phyloP scores from a whole-genome alignment of 2,888 invertebrate genomes.

The Pseudococcus viburni region DNA sequence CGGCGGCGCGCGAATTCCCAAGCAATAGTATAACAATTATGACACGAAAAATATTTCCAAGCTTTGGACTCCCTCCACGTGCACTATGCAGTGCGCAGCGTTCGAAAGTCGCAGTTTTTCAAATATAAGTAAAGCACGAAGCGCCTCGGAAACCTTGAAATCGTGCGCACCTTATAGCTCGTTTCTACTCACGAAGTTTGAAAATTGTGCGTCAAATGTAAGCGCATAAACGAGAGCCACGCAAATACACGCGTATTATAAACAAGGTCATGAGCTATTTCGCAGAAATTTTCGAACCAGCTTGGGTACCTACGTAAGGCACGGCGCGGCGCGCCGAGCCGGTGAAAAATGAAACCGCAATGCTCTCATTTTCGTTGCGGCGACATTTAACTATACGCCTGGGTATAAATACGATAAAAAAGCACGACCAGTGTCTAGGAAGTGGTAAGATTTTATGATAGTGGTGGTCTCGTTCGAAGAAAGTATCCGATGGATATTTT shows the following conservation, averaged over 20 bases:
- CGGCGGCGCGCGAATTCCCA: constrained; percentile 29
- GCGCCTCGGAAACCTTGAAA: constrained; percentile 41
- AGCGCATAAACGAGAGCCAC: constrained; percentile 32
- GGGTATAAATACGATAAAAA: background rate
- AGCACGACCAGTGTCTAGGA: too few relatives aligned
- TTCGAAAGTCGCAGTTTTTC: constrained; percentile 37
- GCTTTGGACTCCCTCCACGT: constrained; percentile 45
- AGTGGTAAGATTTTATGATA: too few relatives aligned
- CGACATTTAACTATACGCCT: background rate
- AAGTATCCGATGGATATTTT: too few relatives aligned
- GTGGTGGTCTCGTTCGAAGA: too few relatives aligned
- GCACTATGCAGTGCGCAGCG: background rate
- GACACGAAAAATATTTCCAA: constrained; percentile 47
- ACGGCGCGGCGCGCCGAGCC: background rate
- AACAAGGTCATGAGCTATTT: constrained; percentile 56
- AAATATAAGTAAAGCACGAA: constrained; percentile 52
- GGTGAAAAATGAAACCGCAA: constrained; percentile 37
- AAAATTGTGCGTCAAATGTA: constrained; percentile 42
- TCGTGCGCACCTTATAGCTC: constrained; percentile 43
- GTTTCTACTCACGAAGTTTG: constrained; percentile 49
- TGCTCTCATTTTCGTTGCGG: constrained; percentile 15
- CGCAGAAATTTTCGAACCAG: constrained; percentile 38
- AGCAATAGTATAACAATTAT: constrained; percentile 47
- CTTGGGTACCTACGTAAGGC: background rate
- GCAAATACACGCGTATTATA: background rate